These are phyloP conservation scores for Montipora cactus DNA, from an alignment of 64 coral and sea anemone genomes.

Conservation along the genomic window DNA sequence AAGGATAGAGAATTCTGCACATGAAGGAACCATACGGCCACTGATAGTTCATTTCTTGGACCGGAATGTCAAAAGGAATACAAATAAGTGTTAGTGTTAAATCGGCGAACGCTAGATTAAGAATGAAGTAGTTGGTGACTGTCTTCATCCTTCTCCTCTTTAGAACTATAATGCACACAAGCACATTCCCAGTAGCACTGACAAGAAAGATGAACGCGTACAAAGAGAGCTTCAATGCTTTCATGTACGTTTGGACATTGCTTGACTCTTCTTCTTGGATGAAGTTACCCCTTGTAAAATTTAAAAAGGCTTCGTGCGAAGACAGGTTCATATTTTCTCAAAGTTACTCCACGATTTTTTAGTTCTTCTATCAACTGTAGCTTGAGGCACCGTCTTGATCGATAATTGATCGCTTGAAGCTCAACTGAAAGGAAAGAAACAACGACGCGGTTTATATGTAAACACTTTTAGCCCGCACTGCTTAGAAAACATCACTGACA, in stretches of 20 bases:
- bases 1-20: slow-evolving; percentile 63
- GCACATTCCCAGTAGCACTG: slow-evolving; percentile 52
- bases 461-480: not conserved
- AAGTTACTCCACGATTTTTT: not conserved
- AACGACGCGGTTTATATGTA: not conserved
- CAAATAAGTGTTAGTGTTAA: slow-evolving; percentile 70
- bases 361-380: not conserved
- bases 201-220: slow-evolving; percentile 64
- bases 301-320: not conserved
- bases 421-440: not conserved
- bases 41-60: slow-evolving; percentile 71
- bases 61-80: slow-evolving; percentile 78
- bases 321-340: not conserved
- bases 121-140: slow-evolving; percentile 74
- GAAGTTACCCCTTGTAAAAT: not conserved
- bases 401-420: not conserved
- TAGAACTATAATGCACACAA: slow-evolving; percentile 64
- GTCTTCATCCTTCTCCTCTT: slow-evolving; percentile 64
- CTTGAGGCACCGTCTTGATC: not conserved
- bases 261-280: not conserved
- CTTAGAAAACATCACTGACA: not conserved
- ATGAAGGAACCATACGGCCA: slow-evolving; percentile 76
- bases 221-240: slow-evolving; percentile 54
- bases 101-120: slow-evolving; percentile 69
- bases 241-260: not conserved